Evolutionary conservation across 2,888 invertebrate species (phyloP), one percentile per base, ranked within the genome.

Genomic region (Drosophila birchii): DNA sequence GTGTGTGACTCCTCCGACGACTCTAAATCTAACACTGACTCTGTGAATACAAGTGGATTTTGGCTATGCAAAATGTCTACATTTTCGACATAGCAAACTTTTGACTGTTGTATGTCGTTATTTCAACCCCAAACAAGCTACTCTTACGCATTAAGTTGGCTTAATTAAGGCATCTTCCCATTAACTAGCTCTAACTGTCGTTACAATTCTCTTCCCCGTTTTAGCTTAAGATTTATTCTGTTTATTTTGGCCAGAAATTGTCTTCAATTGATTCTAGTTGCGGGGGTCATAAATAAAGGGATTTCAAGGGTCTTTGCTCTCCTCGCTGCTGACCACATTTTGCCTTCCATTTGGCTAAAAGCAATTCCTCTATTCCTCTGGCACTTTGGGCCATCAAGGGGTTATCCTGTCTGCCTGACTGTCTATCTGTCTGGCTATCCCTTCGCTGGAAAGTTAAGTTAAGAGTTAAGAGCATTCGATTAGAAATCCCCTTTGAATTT

Each of bases 31-130:
- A 45, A 44, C 47, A n/a, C 1, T 44, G 47, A 32, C 18, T 49
- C 8, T 20, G 18, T 34, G 20, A 9, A 51, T 53, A 29, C n/a
- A 39, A 26, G 12, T 20, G 59, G 39, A 14, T 53, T 32, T 32
- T 1, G 16, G 53, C 59, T 54, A 58, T 69, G 68, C 67, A 67
- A 82, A 85, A 70, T 77, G 72, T 67, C 74, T 76, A 70, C 18
- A 75, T 73, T 77, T 68, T 62, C 63, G 45, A 73, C 45, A 74
- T 23, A 43, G 53, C n/a, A 55, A 62, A 75, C 62, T 72, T 79
- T 71, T 71, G 62, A 62, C 59, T 53, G 34, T 16, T 36, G 14
- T 49, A 61, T 36, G 14, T 49, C 61, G 60, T 60, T 70, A 62
- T 54, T 66, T 66, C 51, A 53, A 23, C 20, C 29, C 45, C 29